phyloP scores from a whole-genome alignment of 2,113 vertebrate genomes.

The Stictonetta naevosa region DNA sequence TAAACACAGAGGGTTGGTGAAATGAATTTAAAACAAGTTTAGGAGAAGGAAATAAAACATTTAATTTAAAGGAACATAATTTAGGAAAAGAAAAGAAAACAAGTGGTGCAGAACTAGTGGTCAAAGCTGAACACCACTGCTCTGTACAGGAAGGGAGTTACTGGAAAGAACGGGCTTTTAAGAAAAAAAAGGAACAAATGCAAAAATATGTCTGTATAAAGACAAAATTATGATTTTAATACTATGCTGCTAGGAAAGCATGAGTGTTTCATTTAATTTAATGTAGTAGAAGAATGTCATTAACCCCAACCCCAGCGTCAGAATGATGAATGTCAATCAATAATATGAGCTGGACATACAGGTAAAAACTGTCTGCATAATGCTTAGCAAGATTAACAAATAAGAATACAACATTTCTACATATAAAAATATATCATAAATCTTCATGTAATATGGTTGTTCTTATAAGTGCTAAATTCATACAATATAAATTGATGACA shows the following conservation, averaged over 20 bases:
- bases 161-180: background rate
- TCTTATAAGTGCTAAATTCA: background rate
- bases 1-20: background rate
- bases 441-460: background rate
- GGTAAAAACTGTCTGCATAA: background rate
- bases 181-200: background rate
- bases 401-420: background rate
- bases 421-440: background rate
- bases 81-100: background rate
- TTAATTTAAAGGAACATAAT: background rate
- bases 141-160: background rate
- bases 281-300: background rate
- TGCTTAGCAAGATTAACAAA: background rate
- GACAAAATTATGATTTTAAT: background rate
- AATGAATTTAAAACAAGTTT: conserved; percentile 29
- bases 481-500: background rate
- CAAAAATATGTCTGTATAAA: background rate
- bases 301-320: background rate
- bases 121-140: background rate
- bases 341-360: background rate
- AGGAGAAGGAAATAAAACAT: background rate
- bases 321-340: background rate
- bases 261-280: background rate
- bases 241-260: background rate
- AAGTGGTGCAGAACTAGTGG: background rate